Percentiles rank a stretch among this genome's conserved stretches.
These are phyloP conservation scores for Thinocorus orbignyianus DNA, from an alignment of 2,113 vertebrate species.

Conservation along the genomic window DNA sequence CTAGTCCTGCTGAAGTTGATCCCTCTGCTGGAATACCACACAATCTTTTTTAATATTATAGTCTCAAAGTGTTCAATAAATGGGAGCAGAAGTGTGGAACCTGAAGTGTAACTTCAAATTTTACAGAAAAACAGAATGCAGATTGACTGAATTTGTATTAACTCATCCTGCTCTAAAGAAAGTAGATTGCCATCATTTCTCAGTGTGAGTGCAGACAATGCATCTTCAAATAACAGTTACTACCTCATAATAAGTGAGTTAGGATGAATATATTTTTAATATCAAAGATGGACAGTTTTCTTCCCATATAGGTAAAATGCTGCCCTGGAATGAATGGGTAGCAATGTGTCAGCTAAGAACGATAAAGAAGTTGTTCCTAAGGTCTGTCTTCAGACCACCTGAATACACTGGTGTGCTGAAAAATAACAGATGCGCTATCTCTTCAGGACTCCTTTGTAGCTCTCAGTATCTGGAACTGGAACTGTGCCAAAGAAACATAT, in stretches of 20 bases:
- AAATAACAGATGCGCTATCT: not conserved
- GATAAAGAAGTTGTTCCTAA: not conserved
- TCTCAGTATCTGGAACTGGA: not conserved
- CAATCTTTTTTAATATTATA: not conserved
- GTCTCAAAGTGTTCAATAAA: not conserved
- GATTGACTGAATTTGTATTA: not conserved
- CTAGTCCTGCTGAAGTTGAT: not conserved
- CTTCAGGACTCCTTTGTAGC: not conserved
- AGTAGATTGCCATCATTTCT: not conserved
- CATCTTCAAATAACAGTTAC: not conserved
- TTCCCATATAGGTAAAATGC: not conserved
- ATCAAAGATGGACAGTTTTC: not conserved
- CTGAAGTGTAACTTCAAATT: not conserved
- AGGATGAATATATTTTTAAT: not conserved
- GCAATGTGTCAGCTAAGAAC: not conserved
- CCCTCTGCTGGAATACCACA: accelerated
- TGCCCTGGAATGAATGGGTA: not conserved
- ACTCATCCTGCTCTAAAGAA: not conserved
- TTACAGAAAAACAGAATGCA: not conserved
- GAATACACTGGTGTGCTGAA: not conserved
- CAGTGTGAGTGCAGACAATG: not conserved
- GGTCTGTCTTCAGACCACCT: not conserved
- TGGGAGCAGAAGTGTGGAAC: not conserved
- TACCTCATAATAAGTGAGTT: not conserved
- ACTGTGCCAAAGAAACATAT: not conserved